Evolutionary conservation across 2,797 vertebrate genomes (phyloP), one percentile per base, ranked within the genome.

Genomic region (Pantherophis alleghaniensis): DNA sequence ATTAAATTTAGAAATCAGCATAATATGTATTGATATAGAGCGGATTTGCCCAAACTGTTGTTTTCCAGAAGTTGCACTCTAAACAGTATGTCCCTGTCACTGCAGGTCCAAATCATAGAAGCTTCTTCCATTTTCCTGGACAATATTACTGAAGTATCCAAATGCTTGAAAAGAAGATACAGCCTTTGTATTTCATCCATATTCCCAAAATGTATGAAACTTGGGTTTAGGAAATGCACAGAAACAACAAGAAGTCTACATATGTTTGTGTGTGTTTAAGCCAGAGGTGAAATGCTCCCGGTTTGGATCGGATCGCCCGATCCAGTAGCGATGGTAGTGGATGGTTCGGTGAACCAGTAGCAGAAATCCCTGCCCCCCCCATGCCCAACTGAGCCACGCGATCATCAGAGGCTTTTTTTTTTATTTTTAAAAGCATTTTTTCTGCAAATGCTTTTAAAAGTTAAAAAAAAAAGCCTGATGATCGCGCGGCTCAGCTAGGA

Each of bases 91-190:
- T 87, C 47, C 42, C 59, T 60, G 32, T 59, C 26, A 51, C 3
- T 89, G 90, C 61, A 37, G 79, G 10, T 86, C 26, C 7, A 47
- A 28, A 28, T 87, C 28, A 32, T 47, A 91, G 51, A 87, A 66
- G 0, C 0, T 42, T 22, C 24, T 51, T 79, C 89, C 26, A 0
- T 60, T 37, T 93, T 59, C 87, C 2, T 0, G 86, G 88, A 56
- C 55, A 69, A 42, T 13, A 57, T 63, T 63, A 63, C 12, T 63
- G 24, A 55, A 16, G 37, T 37, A 55, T 55, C 89, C 47, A 53
- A 53, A 88, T 28, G 22, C 20, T 7, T 10, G 56, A 16, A 32
- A 55, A 28, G 18, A 37, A 55, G 28, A 63, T 63, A 24, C 5
- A 14, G 83, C 37, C 53, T 51, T 86, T 91, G 47, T 53, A 20